Percentiles rank a stretch among this genome's conserved stretches.
phyloP scores from a whole-genome alignment of 2,113 vertebrate species.

The Muscicapa adusta region DNA sequence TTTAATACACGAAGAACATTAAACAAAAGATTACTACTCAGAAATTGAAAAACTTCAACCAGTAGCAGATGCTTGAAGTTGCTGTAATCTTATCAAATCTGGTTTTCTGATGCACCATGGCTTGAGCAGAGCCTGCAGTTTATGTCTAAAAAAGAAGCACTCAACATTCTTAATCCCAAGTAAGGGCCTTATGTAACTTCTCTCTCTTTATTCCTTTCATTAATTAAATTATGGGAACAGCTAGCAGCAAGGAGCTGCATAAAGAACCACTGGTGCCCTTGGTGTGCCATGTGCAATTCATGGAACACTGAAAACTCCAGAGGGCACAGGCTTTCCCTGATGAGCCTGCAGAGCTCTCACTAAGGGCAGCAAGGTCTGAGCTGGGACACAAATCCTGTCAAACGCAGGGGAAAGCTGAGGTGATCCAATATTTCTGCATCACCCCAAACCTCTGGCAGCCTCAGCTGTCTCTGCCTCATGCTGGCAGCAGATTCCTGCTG shows the following conservation, averaged over 20 bases:
- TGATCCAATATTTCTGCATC: not conserved
- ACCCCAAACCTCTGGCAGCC: not conserved
- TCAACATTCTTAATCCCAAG: not conserved
- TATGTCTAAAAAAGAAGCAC: not conserved
- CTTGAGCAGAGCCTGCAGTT: not conserved
- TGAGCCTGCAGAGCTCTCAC: not conserved
- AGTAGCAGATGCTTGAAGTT: not conserved
- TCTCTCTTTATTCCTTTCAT: not conserved
- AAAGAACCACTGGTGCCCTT: not conserved
- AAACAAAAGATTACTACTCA: not conserved
- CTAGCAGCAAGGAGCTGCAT: not conserved
- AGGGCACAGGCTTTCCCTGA: not conserved
- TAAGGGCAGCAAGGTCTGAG: not conserved
- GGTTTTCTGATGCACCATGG: not conserved
- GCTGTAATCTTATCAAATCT: not conserved
- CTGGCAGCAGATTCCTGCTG: not conserved
- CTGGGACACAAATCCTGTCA: not conserved
- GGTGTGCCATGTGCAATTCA: not conserved
- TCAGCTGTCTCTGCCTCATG: rapidly evolving
- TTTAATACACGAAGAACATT: not conserved
- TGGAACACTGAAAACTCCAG: not conserved
- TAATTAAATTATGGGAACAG: not conserved
- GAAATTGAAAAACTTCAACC: not conserved
- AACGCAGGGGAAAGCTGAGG: too few species aligned
- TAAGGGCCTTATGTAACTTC: not conserved